Evolutionary conservation across 1,140 invertebrate species (phyloP).

Genomic region (Hycleus cichorii): DNA sequence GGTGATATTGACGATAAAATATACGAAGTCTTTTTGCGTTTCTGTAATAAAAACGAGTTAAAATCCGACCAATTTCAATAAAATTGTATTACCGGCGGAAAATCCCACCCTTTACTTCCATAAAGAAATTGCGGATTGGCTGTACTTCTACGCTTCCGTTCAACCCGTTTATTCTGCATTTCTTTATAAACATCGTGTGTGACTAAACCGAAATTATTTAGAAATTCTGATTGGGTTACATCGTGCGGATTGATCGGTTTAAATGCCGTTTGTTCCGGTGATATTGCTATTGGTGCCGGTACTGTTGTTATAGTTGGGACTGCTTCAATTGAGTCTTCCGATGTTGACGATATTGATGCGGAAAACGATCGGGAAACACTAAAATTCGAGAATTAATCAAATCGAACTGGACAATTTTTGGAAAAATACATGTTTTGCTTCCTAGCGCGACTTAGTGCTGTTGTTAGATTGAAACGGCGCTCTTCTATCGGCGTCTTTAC

Average conservation of each 20-base stretch:
- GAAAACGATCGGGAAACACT: conserved; percentile 5
- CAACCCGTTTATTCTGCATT: conserved; percentile 45
- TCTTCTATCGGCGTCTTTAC: conserved; percentile 34
- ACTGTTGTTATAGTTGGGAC: too few relatives aligned
- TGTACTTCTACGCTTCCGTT: conserved; percentile 48
- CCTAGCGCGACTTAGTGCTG: conserved; percentile 31
- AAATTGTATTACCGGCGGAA: conserved; percentile 19
- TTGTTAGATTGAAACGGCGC: conserved; percentile 30
- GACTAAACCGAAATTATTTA: conserved; percentile 42
- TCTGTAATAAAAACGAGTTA: conserved; percentile 38
- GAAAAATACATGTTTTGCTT: conserved; percentile 40
- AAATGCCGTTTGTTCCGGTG: conserved; percentile 23
- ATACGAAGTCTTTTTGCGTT: conserved; percentile 43
- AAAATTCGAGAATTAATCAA: neutral
- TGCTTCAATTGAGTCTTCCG: conserved; percentile 31
- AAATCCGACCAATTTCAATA: neutral
- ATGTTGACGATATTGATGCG: conserved; percentile 25
- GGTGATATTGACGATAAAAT: conserved; percentile 42
- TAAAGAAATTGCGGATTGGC: conserved; percentile 51
- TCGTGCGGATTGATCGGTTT: conserved; percentile 33
- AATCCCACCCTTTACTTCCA: conserved; percentile 39
- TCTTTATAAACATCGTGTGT: conserved; percentile 42
- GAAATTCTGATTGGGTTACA: conserved; percentile 35
- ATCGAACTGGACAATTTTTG: neutral
- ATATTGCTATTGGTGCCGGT: conserved; percentile 18